Base-by-base conservation (phyloP, 2,888 invertebrate genomes). In the Sussaba pulchella region DNA sequence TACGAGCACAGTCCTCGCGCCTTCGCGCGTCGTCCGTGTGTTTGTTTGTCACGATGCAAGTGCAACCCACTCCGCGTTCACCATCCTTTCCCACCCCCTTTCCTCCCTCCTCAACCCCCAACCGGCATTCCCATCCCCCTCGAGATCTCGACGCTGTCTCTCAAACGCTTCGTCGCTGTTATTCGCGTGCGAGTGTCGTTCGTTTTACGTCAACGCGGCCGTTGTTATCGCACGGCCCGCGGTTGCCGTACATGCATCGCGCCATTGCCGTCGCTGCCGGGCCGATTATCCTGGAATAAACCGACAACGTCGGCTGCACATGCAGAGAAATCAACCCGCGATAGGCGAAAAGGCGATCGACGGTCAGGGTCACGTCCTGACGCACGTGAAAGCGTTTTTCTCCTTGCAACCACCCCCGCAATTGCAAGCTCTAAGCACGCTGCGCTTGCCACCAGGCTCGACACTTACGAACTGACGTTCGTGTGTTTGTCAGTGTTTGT, bases 281-380 rank as follows among this genome's bases (percentile, higher is more conserved):
- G n/a, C n/a, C 19, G 66, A 17, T 36, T 57, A 73, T 63, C 54
- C 63, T 70, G 63, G 73, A 78, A 78, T 67, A 73, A 69, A 67
- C 64, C 50, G 17, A 31, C 52, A 54, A 39, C 54, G 47, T 17
- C 39, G 57, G 47, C 41, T 45, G 54, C 26, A 69, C 78, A 57
- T 69, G 72, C 57, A 2, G 31, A 31, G 4, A 2, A 2, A 2
- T 31, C 31, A 14, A 76, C 14, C 61, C 63, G 67, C 47, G 54
- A 50, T 84, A 83, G 84, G 84, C 85, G 78, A 82, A 74, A 75
- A 71, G 71, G 47, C 72, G 47, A 57, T 63, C 71, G 69, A 76
- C 79, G 84, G 80, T 80, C 84, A 85, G 83, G 84, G 83, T 76
- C 83, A 39, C 61, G 82, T 80, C 83, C 85, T 77, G 82, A 79